Base-by-base conservation (phyloP, 2,113 vertebrate species). In the Ptychochromis oligacanthus region DNA sequence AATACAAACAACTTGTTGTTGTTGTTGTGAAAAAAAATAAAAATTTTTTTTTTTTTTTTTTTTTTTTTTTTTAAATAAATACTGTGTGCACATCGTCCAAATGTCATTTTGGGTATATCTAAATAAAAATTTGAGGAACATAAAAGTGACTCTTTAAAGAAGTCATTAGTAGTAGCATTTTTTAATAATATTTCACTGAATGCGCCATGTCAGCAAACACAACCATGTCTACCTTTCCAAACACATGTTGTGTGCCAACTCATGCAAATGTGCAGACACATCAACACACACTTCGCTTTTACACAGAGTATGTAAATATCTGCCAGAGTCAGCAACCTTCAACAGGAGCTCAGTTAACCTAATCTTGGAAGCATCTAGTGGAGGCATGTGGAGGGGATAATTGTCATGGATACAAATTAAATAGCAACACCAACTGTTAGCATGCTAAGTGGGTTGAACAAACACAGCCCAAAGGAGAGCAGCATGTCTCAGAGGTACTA, bases 341-440 rank as follows among this genome's bases (percentile, higher is more conserved):
- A 80, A 82, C 34, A 79, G 40, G 82, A 88, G 78, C 77, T 54
- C 67, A 26, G 77, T 78, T 92, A 86, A 92, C 86, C 86, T 81
- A 75, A 91, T 91, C 89, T 84, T 83, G 75, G 84, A 75, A 90
- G 80, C 36, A n/a, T n/a, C n/a, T n/a, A n/a, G n/a, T n/a, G n/a
- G n/a, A n/a, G 56, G 67, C 85, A 89, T 87, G 87, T 90, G 77
- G 78, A 88, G 84, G 84, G 86, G 72, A 87, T 93, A 92, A 93
- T 92, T 88, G 87, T 90, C 83, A 84, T 80, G 81, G 83, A 90
- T 86, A 90, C 86, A 93, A 93, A 93, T 92, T 88, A 91, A 94
- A 93, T 82, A 82, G 87, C 85, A 89, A 84, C 72, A 89, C 83
- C 26, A 56, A 87, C 58, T 88, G 90, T 91, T 89, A 89, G 90